Conservation (phyloP, 2,797 vertebrate genomes). For the Coregonus ussuriensis region DNA sequence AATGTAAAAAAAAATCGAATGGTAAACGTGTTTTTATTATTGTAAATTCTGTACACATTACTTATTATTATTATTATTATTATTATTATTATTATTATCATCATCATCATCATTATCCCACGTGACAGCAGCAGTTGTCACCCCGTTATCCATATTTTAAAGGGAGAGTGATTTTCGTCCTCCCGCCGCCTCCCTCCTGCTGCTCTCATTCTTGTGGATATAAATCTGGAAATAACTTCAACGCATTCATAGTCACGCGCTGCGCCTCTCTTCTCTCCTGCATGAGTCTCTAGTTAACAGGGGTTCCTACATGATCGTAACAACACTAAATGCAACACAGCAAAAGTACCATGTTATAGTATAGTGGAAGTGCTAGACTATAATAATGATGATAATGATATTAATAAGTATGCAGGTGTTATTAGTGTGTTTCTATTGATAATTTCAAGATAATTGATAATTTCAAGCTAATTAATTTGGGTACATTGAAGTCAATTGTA, state of each 20-base stretch:
- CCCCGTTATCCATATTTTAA: slow-evolving; percentile 1
- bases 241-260: slow-evolving; percentile 69
- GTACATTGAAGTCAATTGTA: neutral
- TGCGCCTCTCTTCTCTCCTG: slow-evolving; percentile 30
- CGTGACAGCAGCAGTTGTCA: neutral
- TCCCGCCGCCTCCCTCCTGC: slow-evolving; percentile 59
- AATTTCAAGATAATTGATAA: neutral
- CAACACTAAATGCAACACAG: slow-evolving; percentile 5
- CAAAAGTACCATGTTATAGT: neutral
- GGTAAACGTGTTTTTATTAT: neutral
- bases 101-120: slow-evolving; percentile 11
- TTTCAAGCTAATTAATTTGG: neutral
- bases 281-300: neutral
- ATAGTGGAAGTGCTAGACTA: neutral
- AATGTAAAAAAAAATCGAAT: neutral
- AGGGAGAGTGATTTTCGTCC: slow-evolving; percentile 21
- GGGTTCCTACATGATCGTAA: slow-evolving; percentile 4
- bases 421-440: neutral
- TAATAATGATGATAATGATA: neutral
- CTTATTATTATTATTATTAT: neutral
- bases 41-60: slow-evolving; percentile 10
- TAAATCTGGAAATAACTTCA: slow-evolving; percentile 63
- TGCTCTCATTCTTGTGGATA: slow-evolving; percentile 56
- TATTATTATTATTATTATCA: slow-evolving; percentile 18
- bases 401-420: neutral